phyloP scores from a whole-genome alignment of 2,797 vertebrate species.

The Sparus aurata region DNA sequence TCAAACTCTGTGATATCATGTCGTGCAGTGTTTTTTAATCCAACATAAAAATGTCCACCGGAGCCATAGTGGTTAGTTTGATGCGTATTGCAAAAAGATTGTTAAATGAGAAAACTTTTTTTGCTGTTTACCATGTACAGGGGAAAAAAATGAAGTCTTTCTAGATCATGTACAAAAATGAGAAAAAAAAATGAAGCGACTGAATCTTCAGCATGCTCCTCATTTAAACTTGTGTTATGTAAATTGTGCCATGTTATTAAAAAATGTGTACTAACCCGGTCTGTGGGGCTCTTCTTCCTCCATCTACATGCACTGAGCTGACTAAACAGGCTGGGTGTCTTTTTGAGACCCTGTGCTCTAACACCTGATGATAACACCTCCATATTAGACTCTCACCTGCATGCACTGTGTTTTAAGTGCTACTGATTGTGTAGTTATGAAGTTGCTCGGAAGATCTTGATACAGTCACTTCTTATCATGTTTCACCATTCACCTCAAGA shows the following conservation, averaged over 20 bases:
- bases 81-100: constrained; percentile 97
- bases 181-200: constrained; percentile 88
- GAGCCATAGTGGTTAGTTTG: constrained; percentile 97
- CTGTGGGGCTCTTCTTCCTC: constrained; percentile 49
- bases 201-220: constrained; percentile 99
- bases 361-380: constrained; percentile 20
- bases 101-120: constrained; percentile 92
- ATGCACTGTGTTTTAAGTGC: neutral
- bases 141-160: constrained; percentile 92
- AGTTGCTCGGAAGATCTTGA: neutral
- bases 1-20: constrained; percentile 98
- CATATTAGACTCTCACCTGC: constrained; percentile 9
- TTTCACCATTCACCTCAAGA: neutral
- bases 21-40: constrained; percentile 92
- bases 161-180: constrained; percentile 95
- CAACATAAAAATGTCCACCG: constrained; percentile 92
- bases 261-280: constrained; percentile 94
- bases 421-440: neutral
- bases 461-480: neutral
- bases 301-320: neutral
- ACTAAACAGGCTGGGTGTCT: constrained; percentile 20
- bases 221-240: constrained; percentile 99
- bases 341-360: neutral
- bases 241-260: constrained; percentile 99
- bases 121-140: constrained; percentile 98